These are phyloP conservation scores for Xiphorhynchus elegans DNA, from an alignment of 2,113 vertebrate genomes.

Conservation along the genomic window DNA sequence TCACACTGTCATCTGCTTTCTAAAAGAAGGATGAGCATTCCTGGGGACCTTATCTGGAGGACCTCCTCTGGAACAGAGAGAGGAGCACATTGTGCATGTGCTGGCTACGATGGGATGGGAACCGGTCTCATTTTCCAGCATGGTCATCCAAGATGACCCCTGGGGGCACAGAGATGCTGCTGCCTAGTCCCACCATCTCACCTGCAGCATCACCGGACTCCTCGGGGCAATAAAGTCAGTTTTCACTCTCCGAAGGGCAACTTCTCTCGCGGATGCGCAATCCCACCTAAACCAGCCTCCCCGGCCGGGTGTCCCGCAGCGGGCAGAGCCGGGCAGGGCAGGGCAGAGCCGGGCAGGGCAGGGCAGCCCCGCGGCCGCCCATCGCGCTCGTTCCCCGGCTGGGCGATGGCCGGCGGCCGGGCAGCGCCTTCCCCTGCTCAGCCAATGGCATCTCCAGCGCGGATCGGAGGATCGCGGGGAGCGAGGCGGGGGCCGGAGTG, in stretches of 20 bases:
- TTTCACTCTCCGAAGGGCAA: background rate
- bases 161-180: no score
- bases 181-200: background rate
- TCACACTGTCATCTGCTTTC: background rate
- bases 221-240: background rate
- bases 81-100: background rate
- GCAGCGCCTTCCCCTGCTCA: background rate
- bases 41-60: background rate
- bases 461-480: background rate
- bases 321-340: background rate
- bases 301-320: background rate
- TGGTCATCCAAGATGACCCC: background rate
- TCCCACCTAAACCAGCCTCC: no score
- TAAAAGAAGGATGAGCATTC: background rate
- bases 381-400: background rate
- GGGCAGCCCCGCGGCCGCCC: background rate
- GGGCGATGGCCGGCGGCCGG: background rate
- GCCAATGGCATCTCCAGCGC: background rate
- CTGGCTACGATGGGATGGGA: background rate
- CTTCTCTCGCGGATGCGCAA: background rate
- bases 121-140: background rate
- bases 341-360: background rate
- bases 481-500: background rate
- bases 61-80: fast-evolving
- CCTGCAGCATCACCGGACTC: background rate